Conservation (phyloP, 23 tunicate species). For the Diplosoma virens region DNA sequence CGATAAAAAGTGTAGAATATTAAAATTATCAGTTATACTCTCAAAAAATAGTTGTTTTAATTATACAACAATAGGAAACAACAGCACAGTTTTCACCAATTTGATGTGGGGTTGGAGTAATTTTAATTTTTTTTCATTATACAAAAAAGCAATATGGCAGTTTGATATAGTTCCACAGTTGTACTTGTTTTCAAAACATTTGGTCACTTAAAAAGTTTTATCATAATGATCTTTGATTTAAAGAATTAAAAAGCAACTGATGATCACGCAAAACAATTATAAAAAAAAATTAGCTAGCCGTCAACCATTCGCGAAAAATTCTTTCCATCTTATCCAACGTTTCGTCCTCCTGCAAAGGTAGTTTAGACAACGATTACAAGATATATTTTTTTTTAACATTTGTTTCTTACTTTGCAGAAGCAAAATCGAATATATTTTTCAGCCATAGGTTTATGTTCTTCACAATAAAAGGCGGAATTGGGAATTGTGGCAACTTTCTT, state of each 20-base stretch:
- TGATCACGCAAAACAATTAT: background rate
- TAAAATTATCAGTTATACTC: too few relatives aligned
- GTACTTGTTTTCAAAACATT: too few relatives aligned
- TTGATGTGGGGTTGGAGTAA: too few relatives aligned
- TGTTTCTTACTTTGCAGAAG: constrained; percentile 73
- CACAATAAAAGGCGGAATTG: constrained; percentile 68
- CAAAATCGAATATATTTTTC: constrained; percentile 85
- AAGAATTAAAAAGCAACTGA: background rate
- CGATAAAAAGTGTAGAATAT: too few relatives aligned
- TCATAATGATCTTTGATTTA: too few relatives aligned
- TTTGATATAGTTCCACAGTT: too few relatives aligned
- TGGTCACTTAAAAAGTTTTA: too few relatives aligned
- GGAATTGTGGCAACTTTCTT: constrained; percentile 95
- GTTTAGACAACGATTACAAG: background rate
- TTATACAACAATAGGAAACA: too few relatives aligned
- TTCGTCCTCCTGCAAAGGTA: constrained; percentile 44
- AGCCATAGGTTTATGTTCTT: constrained; percentile 49
- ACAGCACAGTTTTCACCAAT: too few relatives aligned
- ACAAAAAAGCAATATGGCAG: too few relatives aligned
- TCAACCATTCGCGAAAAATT: constrained; percentile 65
- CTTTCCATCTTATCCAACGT: constrained; percentile 57
- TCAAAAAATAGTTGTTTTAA: too few relatives aligned
- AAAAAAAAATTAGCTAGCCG: background rate
- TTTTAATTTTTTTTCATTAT: too few relatives aligned
- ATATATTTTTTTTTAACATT: background rate